Conservation (phyloP, 2,113 vertebrate species). For the Protobothrops flavoviridis region DNA sequence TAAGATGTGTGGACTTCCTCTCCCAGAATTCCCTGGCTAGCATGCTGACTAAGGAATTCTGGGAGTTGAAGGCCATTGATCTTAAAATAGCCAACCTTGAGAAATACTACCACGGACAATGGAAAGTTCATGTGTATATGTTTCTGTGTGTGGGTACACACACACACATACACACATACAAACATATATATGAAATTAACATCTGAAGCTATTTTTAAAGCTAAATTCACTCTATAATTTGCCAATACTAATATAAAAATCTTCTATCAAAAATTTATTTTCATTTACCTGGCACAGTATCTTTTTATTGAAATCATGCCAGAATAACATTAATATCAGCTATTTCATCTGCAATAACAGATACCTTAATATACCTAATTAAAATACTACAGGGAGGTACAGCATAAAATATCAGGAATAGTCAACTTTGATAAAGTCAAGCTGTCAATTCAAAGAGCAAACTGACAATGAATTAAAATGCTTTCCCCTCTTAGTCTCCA, state of each 20-base stretch:
- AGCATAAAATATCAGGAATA: conserved; percentile 65
- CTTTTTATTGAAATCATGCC: conserved; percentile 51
- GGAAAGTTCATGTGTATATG: neutral
- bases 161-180: too few species aligned
- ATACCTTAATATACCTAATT: conserved; percentile 70
- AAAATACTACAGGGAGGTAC: conserved; percentile 66
- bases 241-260: neutral
- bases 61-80: neutral
- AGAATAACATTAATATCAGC: conserved; percentile 61
- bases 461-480: conserved; percentile 30
- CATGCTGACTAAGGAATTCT: neutral
- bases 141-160: neutral
- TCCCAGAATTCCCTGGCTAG: neutral
- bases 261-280: conserved; percentile 23
- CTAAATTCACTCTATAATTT: neutral
- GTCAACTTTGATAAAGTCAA: conserved; percentile 62
- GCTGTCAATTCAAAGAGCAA: conserved; percentile 55
- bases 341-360: conserved; percentile 67
- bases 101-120: neutral
- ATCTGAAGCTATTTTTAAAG: neutral
- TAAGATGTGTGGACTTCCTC: neutral
- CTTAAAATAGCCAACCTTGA: neutral
- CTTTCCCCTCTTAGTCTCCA: neutral
- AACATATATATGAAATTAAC: neutral
- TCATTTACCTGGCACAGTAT: conserved; percentile 52